Evolutionary conservation across 2,888 invertebrate genomes (phyloP).

Genomic region (Cheilosia impressa): DNA sequence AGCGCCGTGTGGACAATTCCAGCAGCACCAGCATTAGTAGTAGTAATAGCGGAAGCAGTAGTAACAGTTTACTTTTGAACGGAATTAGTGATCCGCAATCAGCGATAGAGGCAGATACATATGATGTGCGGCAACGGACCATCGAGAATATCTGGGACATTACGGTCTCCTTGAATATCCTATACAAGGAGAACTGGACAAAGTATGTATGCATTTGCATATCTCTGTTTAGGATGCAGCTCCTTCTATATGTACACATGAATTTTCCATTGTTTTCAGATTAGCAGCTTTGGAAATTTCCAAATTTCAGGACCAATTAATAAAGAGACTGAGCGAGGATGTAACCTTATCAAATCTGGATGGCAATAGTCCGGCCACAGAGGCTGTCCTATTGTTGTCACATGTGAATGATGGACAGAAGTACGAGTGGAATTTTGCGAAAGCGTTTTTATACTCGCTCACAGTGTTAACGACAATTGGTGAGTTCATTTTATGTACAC

Average conservation of each 20-base stretch:
- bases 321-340: conserved; percentile 91
- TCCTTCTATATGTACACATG: conserved; percentile 13
- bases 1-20: conserved; percentile 60
- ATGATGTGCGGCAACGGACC: conserved; percentile 87
- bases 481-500: conserved; percentile 84
- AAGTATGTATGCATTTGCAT: conserved; percentile 86
- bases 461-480: conserved; percentile 97
- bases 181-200: conserved; percentile 96
- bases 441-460: conserved; percentile 96
- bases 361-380: conserved; percentile 82
- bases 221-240: neutral
- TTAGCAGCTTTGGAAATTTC: conserved; percentile 84
- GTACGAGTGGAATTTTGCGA: conserved; percentile 94
- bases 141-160: conserved; percentile 97
- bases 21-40: conserved; percentile 35
- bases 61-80: conserved; percentile 63
- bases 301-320: conserved; percentile 92
- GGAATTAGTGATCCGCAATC: conserved; percentile 80
- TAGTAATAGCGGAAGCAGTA: conserved; percentile 47
- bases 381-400: conserved; percentile 82
- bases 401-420: conserved; percentile 83
- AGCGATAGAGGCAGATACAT: conserved; percentile 82
- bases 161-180: conserved; percentile 93
- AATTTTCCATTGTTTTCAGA: conserved; percentile 77
- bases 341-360: conserved; percentile 85